Base-by-base conservation (phyloP, 2,113 vertebrate genomes). In the Pedionomus torquatus region DNA sequence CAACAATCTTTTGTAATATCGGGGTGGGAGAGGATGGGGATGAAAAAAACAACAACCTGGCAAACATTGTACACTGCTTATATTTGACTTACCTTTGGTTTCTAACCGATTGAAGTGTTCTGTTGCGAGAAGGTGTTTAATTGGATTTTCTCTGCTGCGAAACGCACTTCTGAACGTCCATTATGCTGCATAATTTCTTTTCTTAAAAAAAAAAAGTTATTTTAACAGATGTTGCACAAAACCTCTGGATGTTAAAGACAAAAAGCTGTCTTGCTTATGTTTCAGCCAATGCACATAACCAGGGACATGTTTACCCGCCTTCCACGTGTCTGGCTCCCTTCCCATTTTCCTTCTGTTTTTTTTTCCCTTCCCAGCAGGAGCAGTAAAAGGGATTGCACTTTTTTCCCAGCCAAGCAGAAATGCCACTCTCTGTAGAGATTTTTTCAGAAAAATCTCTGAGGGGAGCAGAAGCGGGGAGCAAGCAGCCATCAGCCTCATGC, bases 91-190 rank as follows among this genome's bases (percentile, higher is more conserved):
- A 65, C 92, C 96, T 94, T 96, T 20, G 69, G 46, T 80, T 89
- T 85, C 52, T 44, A 46, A 57, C 89, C 49, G 11, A 54, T 44
- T 25, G 70, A 87, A 95, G 91, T 25, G 95, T 93, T 94, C 93
- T 54, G 80, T 95, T 97, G 96, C 90, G 17, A 93, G 96, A 97
- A 97, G 98, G 96, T 79, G 97, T 97, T 95, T 76, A 87, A 63
- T 91, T 94, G 95, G 97, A 86, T 98, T 98, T 97, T 97, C 97
- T 98, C 96, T 97, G 97, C 98, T 97, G 96, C 95, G 39, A 92
- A 96, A 92, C 70, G 68, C 93, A 94, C 96, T 97, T 96, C 92
- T 71, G 31, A 92, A 72, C 31, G 25, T 96, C 92, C 72, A 7
- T 91, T 77, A 91, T 11, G 37, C 92, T 76, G 52, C 86, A 87